These are phyloP conservation scores for Fissipunctia ypsillon DNA, from an alignment of 2,888 invertebrate genomes.

Conservation along the genomic window DNA sequence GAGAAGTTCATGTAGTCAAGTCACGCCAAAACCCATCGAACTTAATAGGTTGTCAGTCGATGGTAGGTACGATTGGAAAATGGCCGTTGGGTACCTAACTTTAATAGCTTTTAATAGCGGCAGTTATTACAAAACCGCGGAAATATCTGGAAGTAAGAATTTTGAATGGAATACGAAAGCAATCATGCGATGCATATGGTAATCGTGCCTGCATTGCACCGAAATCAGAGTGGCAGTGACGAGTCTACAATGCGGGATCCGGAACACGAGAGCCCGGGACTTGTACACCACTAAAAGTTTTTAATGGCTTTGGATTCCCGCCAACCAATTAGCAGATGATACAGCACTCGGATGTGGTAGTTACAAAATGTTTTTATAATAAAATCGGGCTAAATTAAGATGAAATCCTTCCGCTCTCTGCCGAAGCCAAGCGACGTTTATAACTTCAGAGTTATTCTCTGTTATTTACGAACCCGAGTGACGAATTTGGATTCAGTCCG, in stretches of 20 bases:
- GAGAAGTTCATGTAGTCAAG: too few species aligned
- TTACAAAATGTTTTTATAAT: conserved; percentile 38
- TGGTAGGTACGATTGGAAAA: neutral
- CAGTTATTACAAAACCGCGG: neutral
- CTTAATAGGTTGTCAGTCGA: neutral
- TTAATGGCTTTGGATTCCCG: conserved; percentile 60
- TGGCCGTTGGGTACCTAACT: neutral
- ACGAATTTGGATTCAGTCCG: neutral
- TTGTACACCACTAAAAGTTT: conserved; percentile 42
- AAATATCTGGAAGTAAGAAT: neutral
- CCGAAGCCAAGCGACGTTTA: neutral
- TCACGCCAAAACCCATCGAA: neutral
- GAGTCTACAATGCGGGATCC: conserved; percentile 58
- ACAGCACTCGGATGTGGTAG: conserved; percentile 47
- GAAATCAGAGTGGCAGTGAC: conserved; percentile 21
- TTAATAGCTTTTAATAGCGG: neutral
- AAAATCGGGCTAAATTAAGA: conserved; percentile 42
- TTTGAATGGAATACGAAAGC: conserved; percentile 6
- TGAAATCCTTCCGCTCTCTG: conserved; percentile 38
- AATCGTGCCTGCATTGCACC: conserved; percentile 46
- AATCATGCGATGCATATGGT: conserved; percentile 9
- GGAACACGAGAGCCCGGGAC: conserved; percentile 24
- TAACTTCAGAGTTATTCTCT: neutral
- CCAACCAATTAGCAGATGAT: conserved; percentile 62
- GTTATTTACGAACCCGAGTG: too few species aligned